These are phyloP conservation scores for Drosophila anomalata DNA, from an alignment of 2,888 invertebrate species.

Conservation along the genomic window DNA sequence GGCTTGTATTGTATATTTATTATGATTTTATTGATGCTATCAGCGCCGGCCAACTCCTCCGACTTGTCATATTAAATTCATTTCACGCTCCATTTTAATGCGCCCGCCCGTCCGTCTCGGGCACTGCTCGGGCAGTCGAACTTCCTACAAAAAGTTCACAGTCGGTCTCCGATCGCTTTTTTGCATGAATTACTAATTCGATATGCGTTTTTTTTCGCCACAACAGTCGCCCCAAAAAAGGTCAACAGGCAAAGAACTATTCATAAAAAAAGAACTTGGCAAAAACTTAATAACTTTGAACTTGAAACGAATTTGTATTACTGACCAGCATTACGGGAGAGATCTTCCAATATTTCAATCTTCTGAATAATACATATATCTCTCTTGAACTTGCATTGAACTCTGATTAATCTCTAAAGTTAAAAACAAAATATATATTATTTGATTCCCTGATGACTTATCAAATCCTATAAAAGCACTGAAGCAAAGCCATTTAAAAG, in stretches of 20 bases:
- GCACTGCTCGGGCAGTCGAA: conserved; percentile 50
- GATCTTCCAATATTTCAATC: not conserved
- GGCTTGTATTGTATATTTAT: conserved; percentile 39
- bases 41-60: conserved; percentile 24
- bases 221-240: conserved; percentile 42
- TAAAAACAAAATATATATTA: not conserved
- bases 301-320: conserved; percentile 21
- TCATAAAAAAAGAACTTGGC: conserved; percentile 30
- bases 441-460: not conserved
- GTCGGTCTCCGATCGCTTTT: conserved; percentile 38
- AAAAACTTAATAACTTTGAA: conserved; percentile 34
- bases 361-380: not conserved
- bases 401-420: not conserved
- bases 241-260: conserved; percentile 63
- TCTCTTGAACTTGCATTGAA: not conserved
- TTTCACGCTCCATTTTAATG: conserved; percentile 69
- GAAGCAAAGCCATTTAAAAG: not conserved
- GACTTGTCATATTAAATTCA: conserved; percentile 64
- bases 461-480: conserved; percentile 8
- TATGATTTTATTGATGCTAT: conserved; percentile 54
- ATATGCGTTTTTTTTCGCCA: conserved; percentile 31
- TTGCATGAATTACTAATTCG: conserved; percentile 48
- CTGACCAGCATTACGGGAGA: too few relatives aligned
- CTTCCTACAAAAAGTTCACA: conserved; percentile 63
- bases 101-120: conserved; percentile 11